phyloP scores from a whole-genome alignment of 1,140 invertebrate species.

The Ladona fulva region DNA sequence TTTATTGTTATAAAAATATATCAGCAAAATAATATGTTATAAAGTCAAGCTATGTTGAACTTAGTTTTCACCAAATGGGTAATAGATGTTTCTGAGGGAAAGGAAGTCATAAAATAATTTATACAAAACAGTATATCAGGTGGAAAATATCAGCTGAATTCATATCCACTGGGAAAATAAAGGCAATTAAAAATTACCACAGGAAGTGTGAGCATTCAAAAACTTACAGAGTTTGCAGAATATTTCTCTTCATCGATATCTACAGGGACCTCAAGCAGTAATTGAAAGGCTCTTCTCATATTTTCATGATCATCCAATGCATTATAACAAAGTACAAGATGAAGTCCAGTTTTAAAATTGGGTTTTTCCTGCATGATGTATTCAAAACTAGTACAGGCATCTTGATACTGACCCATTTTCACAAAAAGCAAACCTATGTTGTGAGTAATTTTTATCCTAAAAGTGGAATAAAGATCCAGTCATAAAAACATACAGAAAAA shows the following conservation, averaged over 20 bases:
- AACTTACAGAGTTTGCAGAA: slow-evolving; percentile 34
- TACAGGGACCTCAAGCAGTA: slow-evolving; percentile 78
- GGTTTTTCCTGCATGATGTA: slow-evolving; percentile 95
- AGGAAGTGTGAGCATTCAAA: no score
- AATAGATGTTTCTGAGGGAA: no score
- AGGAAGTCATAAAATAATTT: no score
- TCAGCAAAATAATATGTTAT: no score
- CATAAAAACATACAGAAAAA: slow-evolving; percentile 11
- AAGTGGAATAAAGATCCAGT: slow-evolving; percentile 27
- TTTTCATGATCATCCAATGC: slow-evolving; percentile 87
- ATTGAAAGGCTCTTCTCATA: slow-evolving; percentile 86
- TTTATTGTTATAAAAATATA: no score
- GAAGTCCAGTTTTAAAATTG: slow-evolving; percentile 76
- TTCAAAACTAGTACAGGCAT: slow-evolving; percentile 93
- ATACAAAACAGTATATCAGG: no score
- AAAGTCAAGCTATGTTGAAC: no score
- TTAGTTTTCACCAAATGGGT: no score
- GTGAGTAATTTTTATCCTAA: slow-evolving; percentile 92
- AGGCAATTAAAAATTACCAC: slow-evolving; percentile 11
- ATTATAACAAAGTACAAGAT: slow-evolving; percentile 88
- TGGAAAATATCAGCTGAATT: slow-evolving; percentile 13
- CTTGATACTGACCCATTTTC: slow-evolving; percentile 90
- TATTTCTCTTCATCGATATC: slow-evolving; percentile 77
- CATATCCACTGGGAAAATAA: neutral
- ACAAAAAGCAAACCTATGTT: slow-evolving; percentile 96